phyloP scores from a whole-genome alignment of 2,888 invertebrate genomes.

The Salpingus planirostris region DNA sequence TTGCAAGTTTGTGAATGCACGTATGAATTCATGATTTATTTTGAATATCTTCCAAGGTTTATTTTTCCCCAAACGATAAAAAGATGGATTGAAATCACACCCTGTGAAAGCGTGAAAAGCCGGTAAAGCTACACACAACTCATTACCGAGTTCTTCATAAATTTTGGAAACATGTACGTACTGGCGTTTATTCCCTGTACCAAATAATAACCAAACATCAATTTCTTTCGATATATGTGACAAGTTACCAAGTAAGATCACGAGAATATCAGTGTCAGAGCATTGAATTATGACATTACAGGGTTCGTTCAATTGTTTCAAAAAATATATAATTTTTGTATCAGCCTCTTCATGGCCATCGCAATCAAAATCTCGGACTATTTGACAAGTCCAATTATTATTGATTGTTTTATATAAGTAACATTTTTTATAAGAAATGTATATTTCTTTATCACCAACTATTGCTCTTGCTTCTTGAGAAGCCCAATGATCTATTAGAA shows the following conservation, averaged over 20 bases:
- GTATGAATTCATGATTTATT: slow-evolving; percentile 25
- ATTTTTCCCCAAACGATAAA: slow-evolving; percentile 28
- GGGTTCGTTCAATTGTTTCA: background rate
- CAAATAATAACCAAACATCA: background rate
- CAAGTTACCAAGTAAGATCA: background rate
- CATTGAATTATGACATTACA: background rate
- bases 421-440: background rate
- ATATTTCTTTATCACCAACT: background rate
- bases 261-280: background rate
- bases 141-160: background rate
- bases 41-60: slow-evolving; percentile 24
- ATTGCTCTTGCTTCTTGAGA: background rate
- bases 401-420: background rate
- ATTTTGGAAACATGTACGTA: background rate
- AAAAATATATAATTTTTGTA: background rate
- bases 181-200: background rate
- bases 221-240: too few relatives aligned
- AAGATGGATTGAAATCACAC: slow-evolving; percentile 25
- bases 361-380: too few relatives aligned
- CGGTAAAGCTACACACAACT: slow-evolving; percentile 12
- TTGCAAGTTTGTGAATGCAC: slow-evolving; percentile 27
- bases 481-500: slow-evolving; percentile 26
- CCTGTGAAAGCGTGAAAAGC: slow-evolving; percentile 28
- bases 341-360: background rate
- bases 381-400: too few relatives aligned